Evolutionary conservation across 92 coral and sea anemone species (phyloP).

Genomic region (Siderastrea siderea): DNA sequence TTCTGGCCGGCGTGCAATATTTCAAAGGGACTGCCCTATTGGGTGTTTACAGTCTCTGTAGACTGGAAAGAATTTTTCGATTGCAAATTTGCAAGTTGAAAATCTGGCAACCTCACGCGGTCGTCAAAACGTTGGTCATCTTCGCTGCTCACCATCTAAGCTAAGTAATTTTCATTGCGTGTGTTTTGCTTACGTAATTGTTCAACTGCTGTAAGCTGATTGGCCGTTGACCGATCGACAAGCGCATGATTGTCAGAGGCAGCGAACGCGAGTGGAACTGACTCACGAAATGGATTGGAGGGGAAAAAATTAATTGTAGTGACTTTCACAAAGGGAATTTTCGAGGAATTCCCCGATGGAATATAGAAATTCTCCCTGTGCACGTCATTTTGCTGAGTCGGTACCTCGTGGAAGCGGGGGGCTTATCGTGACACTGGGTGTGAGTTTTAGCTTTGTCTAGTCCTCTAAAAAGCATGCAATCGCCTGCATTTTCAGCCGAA

Average conservation of each 20-base stretch:
- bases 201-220: constrained; percentile 67
- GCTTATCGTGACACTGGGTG: constrained; percentile 16
- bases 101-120: constrained; percentile 27
- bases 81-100: constrained; percentile 26
- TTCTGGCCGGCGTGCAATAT: constrained; percentile 25
- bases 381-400: neutral
- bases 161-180: constrained; percentile 88
- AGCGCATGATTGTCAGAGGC: constrained; percentile 49
- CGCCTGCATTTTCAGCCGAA: constrained; percentile 8
- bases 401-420: neutral
- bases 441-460: neutral
- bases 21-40: neutral
- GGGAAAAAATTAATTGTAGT: constrained; percentile 47
- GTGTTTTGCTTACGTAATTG: constrained; percentile 90
- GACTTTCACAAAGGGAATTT: constrained; percentile 45
- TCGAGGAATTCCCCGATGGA: constrained; percentile 30
- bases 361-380: constrained; percentile 17
- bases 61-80: neutral
- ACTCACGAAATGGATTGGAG: constrained; percentile 43
- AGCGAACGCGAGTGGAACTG: constrained; percentile 22
- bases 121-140: constrained; percentile 30
- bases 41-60: neutral
- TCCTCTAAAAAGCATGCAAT: constrained; percentile 3
- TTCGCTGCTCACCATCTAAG: constrained; percentile 61
- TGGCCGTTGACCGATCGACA: constrained; percentile 60